Percentiles rank a stretch among this genome's conserved stretches.
Conservation (phyloP, 1,140 invertebrate genomes). For the Diachasma alloeum region DNA sequence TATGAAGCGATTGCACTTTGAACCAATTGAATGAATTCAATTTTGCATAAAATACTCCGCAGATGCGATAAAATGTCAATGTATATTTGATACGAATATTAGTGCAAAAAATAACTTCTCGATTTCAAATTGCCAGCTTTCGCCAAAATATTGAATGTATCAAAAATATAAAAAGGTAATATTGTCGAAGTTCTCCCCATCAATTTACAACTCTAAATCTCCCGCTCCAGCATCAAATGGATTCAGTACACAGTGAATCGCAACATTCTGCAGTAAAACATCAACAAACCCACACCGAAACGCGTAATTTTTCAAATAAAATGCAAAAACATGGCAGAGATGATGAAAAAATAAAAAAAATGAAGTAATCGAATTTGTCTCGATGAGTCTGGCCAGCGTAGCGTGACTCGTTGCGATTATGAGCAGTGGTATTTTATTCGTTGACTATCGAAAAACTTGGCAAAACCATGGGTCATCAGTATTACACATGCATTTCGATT, state of each 20-base stretch:
- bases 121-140: not conserved
- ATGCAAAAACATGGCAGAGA: not conserved
- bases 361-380: conserved; percentile 28
- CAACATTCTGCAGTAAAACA: not conserved
- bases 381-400: not conserved
- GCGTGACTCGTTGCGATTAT: conserved; percentile 24
- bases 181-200: not conserved
- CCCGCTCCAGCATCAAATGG: not conserved
- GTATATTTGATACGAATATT: not conserved
- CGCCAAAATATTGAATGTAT: not conserved
- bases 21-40: not conserved
- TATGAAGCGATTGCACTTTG: not conserved
- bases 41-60: not conserved
- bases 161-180: not conserved
- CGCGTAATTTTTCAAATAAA: not conserved
- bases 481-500: not conserved
- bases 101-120: not conserved
- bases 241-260: not conserved
- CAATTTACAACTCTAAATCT: not conserved
- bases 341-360: conserved; percentile 4
- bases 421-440: not conserved
- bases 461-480: not conserved
- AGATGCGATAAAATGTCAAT: not conserved
- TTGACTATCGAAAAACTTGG: not conserved
- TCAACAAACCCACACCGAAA: not conserved